Percentiles rank a stretch among this genome's conserved stretches.
These are phyloP conservation scores for Mallotus villosus DNA, from an alignment of 2,797 vertebrate genomes.

Conservation along the genomic window DNA sequence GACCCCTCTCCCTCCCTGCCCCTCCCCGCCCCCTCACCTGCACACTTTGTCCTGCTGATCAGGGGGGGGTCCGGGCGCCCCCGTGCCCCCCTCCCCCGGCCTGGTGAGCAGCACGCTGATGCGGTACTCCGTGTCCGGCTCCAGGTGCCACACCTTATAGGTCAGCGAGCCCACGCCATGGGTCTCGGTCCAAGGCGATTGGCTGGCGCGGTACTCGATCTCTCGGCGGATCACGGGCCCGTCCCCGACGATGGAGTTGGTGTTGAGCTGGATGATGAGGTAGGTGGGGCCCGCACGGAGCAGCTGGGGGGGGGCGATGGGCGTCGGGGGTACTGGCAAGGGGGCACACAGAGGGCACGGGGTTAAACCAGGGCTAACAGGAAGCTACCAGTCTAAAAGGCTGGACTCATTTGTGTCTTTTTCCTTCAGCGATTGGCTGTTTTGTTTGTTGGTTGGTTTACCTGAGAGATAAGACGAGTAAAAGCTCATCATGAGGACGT, in stretches of 20 bases:
- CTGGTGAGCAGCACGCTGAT: constrained; percentile 94
- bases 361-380: neutral
- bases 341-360: neutral
- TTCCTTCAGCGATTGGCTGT: no score
- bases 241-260: constrained; percentile 91
- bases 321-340: constrained; percentile 87
- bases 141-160: constrained; percentile 95
- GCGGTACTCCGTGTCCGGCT: constrained; percentile 94
- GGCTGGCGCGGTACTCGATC: constrained; percentile 93
- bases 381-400: no score
- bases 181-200: constrained; percentile 88
- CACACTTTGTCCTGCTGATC: constrained; percentile 93
- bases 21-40: constrained; percentile 74
- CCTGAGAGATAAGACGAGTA: neutral
- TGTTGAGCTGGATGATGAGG: constrained; percentile 96
- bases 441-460: neutral
- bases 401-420: no score
- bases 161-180: constrained; percentile 91
- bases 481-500: neutral
- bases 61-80: constrained; percentile 90
- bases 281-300: constrained; percentile 91
- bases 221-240: constrained; percentile 93
- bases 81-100: constrained; percentile 91
- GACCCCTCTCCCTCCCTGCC: neutral
- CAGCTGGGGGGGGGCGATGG: constrained; percentile 90